Evolutionary conservation across 2,888 invertebrate species (phyloP), one percentile per base, ranked within the genome.

Genomic region (Agrotis segetum): DNA sequence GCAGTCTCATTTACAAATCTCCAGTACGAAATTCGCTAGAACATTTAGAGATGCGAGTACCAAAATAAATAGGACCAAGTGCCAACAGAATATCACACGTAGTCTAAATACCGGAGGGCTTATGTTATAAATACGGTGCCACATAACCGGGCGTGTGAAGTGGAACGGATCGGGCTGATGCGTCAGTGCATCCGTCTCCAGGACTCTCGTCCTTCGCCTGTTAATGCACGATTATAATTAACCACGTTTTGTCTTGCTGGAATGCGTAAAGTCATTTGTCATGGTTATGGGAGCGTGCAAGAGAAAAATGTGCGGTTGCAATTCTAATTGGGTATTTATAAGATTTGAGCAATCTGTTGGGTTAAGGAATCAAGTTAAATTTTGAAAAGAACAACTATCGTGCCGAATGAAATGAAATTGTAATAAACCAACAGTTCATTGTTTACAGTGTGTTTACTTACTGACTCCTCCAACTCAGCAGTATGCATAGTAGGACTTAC

Each of bases 161-260:
- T 90, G 91, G 90, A 90, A 88, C 93, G 88, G 81, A 88, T 89
- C 81, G 85, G 69, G 79, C 74, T 77, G 87, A 86, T 90, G 90
- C 90, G 92, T 92, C 89, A 90, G 85, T 80, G 82, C 74, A 68
- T 79, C 79, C 83, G 88, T 87, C 89, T 91, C 90, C 90, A 90
- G 90, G 87, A 85, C 85, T 88, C 87, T 82, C 87, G 89, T 89
- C 90, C 90, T 90, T 91, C 90, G 85, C 77, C 87, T 82, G 88
- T 89, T 92, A 91, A 92, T 88, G 83, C 84, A 81, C 85, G 76
- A 79, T 83, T 91, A 92, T 92, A 93, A 92, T 93, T 91, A 90
- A 89, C 89, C 74, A 74, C 66, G 68, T 68, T 79, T 85, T 87
- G 87, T 87, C 87, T 88, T 89, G 85, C 84, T 84, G 79, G 74